Evolutionary conservation across 1,140 invertebrate species (phyloP).

Genomic region (Calosoma granatense): DNA sequence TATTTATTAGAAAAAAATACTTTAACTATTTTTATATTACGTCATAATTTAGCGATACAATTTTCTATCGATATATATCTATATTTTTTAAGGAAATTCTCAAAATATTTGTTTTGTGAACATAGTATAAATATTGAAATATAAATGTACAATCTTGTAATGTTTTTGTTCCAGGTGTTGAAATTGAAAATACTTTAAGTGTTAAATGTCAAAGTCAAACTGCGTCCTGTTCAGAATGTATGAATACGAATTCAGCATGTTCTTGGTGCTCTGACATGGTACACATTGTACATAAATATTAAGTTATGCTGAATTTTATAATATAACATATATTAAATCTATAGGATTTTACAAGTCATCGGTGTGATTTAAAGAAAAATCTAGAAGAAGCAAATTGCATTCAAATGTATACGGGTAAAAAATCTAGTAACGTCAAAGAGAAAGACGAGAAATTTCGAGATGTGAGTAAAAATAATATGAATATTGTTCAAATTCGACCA

Average conservation of each 20-base stretch:
- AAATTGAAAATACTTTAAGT: not conserved
- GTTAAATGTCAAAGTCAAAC: not conserved
- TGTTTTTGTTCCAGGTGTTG: not conserved
- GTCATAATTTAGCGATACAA: too few relatives aligned
- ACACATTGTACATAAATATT: not conserved
- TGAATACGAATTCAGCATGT: slow-evolving; percentile 26
- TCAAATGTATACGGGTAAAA: slow-evolving; percentile 23
- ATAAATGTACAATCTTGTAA: not conserved
- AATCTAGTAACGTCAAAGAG: slow-evolving; percentile 23
- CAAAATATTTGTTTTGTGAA: too few relatives aligned
- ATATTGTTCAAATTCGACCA: slow-evolving; percentile 49
- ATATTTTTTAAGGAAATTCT: too few relatives aligned
- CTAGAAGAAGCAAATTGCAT: slow-evolving; percentile 21
- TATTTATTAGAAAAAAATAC: too few relatives aligned
- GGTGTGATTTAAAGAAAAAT: slow-evolving; percentile 11
- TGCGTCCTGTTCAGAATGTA: slow-evolving; percentile 32
- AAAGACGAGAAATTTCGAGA: slow-evolving; percentile 34
- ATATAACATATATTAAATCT: not conserved
- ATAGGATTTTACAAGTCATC: not conserved
- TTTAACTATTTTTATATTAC: too few relatives aligned
- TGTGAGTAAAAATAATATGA: slow-evolving; percentile 25
- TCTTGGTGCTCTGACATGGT: slow-evolving; percentile 38
- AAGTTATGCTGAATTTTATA: too few relatives aligned
- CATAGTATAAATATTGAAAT: too few relatives aligned
- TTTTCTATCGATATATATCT: too few relatives aligned